Evolutionary conservation across 2,113 vertebrate genomes (phyloP).

Genomic region (Hiodon tergisus): DNA sequence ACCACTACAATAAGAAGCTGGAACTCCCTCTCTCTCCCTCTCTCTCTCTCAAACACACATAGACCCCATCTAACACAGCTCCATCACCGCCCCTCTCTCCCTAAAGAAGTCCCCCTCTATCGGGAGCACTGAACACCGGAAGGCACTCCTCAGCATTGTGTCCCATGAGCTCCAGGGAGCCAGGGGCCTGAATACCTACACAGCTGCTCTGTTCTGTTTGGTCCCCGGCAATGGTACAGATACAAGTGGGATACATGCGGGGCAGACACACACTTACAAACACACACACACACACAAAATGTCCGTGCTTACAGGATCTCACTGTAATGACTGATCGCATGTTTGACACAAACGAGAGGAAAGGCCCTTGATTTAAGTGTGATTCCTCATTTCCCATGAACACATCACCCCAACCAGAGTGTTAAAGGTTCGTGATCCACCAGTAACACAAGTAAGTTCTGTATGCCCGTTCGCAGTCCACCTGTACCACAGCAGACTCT

Average conservation of each 20-base stretch:
- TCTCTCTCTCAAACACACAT: slow-evolving; percentile 17
- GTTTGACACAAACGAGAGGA: too few relatives aligned
- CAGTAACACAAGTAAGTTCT: too few relatives aligned
- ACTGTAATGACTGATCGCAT: not conserved
- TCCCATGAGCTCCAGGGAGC: slow-evolving; percentile 42
- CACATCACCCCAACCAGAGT: not conserved
- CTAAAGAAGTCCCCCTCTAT: slow-evolving; percentile 36
- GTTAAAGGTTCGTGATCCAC: too few relatives aligned
- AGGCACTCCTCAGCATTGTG: slow-evolving; percentile 43
- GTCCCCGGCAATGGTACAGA: not conserved
- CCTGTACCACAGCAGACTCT: not conserved
- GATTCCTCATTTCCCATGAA: not conserved
- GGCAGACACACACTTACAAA: slow-evolving; percentile 19
- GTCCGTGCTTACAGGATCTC: not conserved
- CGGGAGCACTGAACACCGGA: slow-evolving; percentile 42
- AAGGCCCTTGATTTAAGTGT: not conserved
- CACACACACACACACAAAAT: slow-evolving; percentile 16
- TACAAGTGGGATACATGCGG: not conserved
- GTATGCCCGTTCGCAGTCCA: too few relatives aligned
- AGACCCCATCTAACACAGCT: not conserved
- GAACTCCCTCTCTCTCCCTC: not conserved
- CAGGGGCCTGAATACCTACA: slow-evolving; percentile 38
- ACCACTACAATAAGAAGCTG: not conserved
- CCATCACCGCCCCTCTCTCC: slow-evolving; percentile 24
- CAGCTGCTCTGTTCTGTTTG: slow-evolving; percentile 35